phyloP scores from a whole-genome alignment of 2,113 vertebrate species.

The Sclerurus mexicanus region DNA sequence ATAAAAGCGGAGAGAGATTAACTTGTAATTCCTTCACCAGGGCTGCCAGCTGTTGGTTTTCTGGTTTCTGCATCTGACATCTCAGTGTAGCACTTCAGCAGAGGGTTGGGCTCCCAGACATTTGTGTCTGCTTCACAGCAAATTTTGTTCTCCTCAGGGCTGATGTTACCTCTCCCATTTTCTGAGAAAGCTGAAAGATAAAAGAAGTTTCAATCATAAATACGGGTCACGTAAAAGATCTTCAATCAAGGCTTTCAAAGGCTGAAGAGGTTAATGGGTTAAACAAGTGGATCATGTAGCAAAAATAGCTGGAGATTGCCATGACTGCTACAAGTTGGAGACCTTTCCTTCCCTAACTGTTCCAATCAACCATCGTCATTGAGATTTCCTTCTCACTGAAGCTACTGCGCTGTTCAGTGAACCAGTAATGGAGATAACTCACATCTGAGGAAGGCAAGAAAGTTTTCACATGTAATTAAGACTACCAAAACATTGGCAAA shows the following conservation, averaged over 20 bases:
- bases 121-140: not conserved
- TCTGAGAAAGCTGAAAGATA: not conserved
- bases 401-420: not conserved
- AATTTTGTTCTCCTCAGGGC: not conserved
- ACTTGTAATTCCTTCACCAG: accelerated
- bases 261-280: not conserved
- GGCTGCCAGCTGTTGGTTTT: accelerated
- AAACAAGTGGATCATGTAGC: not conserved
- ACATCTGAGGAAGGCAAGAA: not conserved
- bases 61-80: accelerated
- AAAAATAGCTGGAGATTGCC: not conserved
- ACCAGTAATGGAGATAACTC: not conserved
- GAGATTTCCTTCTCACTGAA: not conserved
- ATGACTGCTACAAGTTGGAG: accelerated
- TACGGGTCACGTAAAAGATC: not conserved
- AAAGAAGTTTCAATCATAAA: not conserved
- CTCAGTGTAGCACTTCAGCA: not conserved
- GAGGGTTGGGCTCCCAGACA: accelerated
- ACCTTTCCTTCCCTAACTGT: not conserved
- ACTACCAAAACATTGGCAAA: not conserved
- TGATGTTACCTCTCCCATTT: accelerated
- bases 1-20: not conserved
- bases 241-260: not conserved
- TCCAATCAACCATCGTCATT: not conserved
- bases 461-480: not conserved